phyloP scores from a whole-genome alignment of 2,797 vertebrate species.

The Acanthiza pusilla region DNA sequence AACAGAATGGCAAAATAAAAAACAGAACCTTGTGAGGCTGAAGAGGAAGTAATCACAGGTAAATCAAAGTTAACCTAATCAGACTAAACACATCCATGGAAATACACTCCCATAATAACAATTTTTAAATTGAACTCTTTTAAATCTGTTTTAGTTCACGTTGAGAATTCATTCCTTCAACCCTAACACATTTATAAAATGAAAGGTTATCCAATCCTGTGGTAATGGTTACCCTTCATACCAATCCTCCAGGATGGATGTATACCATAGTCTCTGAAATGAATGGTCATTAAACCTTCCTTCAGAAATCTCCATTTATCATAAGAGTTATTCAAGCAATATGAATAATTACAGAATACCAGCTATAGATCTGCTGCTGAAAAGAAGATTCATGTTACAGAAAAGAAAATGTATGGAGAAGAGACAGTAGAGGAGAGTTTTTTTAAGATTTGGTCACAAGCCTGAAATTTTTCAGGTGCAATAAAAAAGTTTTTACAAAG shows the following conservation, averaged over 20 bases:
- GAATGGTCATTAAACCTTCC: neutral
- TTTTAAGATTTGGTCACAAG: neutral
- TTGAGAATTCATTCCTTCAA: neutral
- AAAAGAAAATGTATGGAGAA: neutral
- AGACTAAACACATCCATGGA: neutral
- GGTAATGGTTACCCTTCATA: neutral
- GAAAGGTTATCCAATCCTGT: neutral
- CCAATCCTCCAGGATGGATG: neutral
- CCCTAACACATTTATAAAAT: neutral
- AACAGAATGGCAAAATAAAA: neutral
- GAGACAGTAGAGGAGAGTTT: neutral
- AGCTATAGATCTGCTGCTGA: neutral
- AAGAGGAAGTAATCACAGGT: neutral
- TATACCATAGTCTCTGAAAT: neutral
- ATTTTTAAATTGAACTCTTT: neutral
- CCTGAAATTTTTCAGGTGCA: neutral
- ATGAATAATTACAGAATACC: neutral
- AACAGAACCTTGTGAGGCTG: neutral
- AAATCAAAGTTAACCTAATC: neutral
- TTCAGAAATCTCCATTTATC: neutral
- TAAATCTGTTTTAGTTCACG: neutral
- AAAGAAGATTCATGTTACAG: neutral
- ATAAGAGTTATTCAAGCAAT: neutral
- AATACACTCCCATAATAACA: neutral
- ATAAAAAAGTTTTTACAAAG: neutral